Evolutionary conservation across 2,888 invertebrate species (phyloP).

Genomic region (Syritta pipiens): DNA sequence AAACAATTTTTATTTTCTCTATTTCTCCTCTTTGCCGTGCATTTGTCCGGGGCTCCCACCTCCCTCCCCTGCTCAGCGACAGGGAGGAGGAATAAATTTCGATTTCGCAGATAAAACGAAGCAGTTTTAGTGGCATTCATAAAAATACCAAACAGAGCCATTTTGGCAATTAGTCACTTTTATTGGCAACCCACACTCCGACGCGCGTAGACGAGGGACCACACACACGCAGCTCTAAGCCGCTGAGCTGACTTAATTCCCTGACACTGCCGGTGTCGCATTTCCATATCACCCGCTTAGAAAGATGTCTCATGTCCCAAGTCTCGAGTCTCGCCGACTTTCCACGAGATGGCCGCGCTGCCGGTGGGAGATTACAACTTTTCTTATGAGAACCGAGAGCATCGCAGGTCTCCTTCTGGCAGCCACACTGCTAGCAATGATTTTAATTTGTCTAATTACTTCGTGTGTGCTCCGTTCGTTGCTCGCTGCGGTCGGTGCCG

Average conservation of each 20-base stretch:
- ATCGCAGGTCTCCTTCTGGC: too few species aligned
- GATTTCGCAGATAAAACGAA: conserved; percentile 58
- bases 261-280: conserved; percentile 25
- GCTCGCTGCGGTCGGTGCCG: too few species aligned
- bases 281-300: conserved; percentile 50
- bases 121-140: conserved; percentile 52
- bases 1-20: conserved; percentile 50
- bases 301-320: conserved; percentile 22
- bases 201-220: conserved; percentile 31
- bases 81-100: conserved; percentile 45
- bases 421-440: conserved; percentile 34
- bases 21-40: neutral
- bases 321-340: neutral
- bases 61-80: neutral
- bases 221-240: conserved; percentile 57
- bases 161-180: conserved; percentile 65
- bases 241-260: conserved; percentile 15
- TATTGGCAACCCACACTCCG: conserved; percentile 33
- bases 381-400: conserved; percentile 55
- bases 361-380: conserved; percentile 31
- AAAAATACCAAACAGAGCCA: conserved; percentile 59
- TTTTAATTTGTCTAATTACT: conserved; percentile 69
- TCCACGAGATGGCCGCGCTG: too few species aligned
- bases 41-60: too few species aligned
- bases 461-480: conserved; percentile 41